These are phyloP conservation scores for Gastracanthus pulcherrimus DNA, from an alignment of 2,888 invertebrate species.

Conservation along the genomic window DNA sequence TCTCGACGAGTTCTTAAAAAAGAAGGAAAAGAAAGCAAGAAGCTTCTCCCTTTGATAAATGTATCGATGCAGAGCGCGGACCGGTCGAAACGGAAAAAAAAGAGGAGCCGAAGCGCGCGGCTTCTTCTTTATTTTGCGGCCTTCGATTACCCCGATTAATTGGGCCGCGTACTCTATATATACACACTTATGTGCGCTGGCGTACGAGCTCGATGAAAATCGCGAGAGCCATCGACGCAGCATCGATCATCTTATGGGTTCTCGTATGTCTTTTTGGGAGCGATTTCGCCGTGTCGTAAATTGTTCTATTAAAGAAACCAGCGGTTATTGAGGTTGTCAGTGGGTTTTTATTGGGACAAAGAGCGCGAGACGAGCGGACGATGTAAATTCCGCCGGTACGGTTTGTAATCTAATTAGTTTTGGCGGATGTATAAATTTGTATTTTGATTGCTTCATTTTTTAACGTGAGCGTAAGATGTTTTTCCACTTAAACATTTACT, in stretches of 20 bases:
- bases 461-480: too few relatives aligned
- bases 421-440: background rate
- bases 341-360: too few relatives aligned
- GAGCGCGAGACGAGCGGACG: too few relatives aligned
- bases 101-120: too few relatives aligned
- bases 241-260: background rate
- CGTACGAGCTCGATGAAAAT: constrained; percentile 34
- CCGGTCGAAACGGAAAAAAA: constrained; percentile 14
- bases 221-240: constrained; percentile 12
- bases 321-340: too few relatives aligned
- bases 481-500: too few relatives aligned
- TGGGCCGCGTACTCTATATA: background rate
- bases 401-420: background rate
- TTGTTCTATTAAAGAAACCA: too few relatives aligned
- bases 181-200: too few relatives aligned
- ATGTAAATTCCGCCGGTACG: too few relatives aligned
- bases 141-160: constrained; percentile 26
- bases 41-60: background rate
- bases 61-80: too few relatives aligned
- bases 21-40: background rate
- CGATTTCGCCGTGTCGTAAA: background rate
- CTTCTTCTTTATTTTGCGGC: background rate
- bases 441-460: background rate
- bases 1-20: background rate
- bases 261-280: background rate